A percentile compares a stretch with the other conserved stretches of the same genome.
Evolutionary conservation across 2,797 vertebrate genomes (phyloP).

Genomic region (Bradypodion ventrale): DNA sequence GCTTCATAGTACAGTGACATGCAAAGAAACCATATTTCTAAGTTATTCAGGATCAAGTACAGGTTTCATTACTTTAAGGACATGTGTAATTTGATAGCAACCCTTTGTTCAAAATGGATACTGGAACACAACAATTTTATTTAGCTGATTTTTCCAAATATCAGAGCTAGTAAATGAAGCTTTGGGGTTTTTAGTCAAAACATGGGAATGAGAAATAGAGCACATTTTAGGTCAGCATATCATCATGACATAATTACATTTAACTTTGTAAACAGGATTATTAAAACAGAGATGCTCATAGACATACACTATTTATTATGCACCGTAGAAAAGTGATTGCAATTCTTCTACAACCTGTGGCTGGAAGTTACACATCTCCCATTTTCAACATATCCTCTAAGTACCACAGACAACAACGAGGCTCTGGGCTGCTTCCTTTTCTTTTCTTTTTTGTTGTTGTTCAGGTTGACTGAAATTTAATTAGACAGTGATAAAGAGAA

Average conservation of each 20-base stretch:
- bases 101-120: not conserved
- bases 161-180: slow-evolving; percentile 2
- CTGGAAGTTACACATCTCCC: not conserved
- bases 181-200: slow-evolving; percentile 38
- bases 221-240: slow-evolving; percentile 30
- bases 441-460: slow-evolving; percentile 28
- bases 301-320: not conserved
- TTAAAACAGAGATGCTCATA: slow-evolving; percentile 47
- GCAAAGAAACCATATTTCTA: not conserved
- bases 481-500: slow-evolving; percentile 64
- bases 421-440: not conserved
- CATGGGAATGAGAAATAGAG: slow-evolving; percentile 41
- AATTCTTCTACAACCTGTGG: slow-evolving; percentile 4
- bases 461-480: slow-evolving; percentile 65
- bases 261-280: slow-evolving; percentile 42
- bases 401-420: slow-evolving; percentile 43
- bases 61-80: not conserved
- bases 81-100: not conserved
- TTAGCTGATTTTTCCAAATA: not conserved
- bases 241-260: not conserved
- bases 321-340: not conserved
- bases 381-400: slow-evolving; percentile 35
- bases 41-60: not conserved
- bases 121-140: not conserved
- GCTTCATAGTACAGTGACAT: not conserved